Conservation (phyloP, 2,888 invertebrate species). For the Calameuta pallipes region DNA sequence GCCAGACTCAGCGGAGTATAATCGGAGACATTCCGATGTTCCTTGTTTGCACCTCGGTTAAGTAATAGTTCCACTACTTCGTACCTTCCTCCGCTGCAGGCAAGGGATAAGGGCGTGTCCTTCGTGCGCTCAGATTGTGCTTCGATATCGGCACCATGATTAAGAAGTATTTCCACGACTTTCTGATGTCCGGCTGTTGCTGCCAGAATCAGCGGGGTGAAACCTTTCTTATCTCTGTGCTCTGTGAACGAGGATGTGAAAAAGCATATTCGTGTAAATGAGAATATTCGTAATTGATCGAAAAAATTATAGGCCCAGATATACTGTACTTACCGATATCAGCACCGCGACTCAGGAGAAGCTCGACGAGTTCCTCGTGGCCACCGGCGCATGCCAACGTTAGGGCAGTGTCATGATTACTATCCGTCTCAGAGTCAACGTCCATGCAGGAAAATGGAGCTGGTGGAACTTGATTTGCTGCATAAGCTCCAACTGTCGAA, state of each 20-base stretch:
- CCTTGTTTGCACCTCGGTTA: conserved; percentile 92
- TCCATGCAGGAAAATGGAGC: conserved; percentile 83
- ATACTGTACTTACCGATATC: conserved; percentile 74
- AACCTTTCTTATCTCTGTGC: conserved; percentile 98
- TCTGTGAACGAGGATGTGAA: conserved; percentile 68
- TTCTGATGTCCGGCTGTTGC: conserved; percentile 96
- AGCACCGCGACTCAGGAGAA: conserved; percentile 91
- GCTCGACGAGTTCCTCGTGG: conserved; percentile 93
- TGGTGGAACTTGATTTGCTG: conserved; percentile 62
- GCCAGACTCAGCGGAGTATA: conserved; percentile 99
- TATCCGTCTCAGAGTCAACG: conserved; percentile 97
- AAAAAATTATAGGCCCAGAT: neutral
- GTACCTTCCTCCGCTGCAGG: conserved; percentile 96
- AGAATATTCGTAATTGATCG: conserved; percentile 5
- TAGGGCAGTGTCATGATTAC: conserved; percentile 98
- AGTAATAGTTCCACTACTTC: conserved; percentile 95
- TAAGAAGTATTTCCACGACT: conserved; percentile 92
- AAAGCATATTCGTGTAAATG: conserved; percentile 9
- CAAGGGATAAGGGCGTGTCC: conserved; percentile 96
- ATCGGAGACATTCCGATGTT: conserved; percentile 98
- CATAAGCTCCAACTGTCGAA: conserved; percentile 42
- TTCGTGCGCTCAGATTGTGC: conserved; percentile 99
- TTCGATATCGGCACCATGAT: conserved; percentile 96
- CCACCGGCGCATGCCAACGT: conserved; percentile 98
- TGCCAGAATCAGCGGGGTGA: conserved; percentile 96